These are phyloP conservation scores for Palythoa caribaeorum DNA, from an alignment of 92 coral and sea anemone species.

Conservation along the genomic window DNA sequence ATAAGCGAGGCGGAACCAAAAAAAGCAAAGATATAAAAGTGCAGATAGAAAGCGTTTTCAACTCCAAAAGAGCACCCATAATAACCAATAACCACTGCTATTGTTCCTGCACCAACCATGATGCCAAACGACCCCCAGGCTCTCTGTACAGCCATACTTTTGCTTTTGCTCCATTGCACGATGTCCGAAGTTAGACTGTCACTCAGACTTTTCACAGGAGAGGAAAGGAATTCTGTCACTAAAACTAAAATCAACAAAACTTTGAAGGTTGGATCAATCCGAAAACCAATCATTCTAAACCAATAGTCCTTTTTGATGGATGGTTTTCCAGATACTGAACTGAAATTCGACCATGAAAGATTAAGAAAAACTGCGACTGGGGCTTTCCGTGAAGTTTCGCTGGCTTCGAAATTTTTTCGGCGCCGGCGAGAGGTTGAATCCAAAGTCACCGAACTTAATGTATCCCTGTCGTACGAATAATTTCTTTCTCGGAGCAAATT, in stretches of 20 bases:
- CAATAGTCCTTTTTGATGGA: not conserved
- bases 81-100: slow-evolving; percentile 72
- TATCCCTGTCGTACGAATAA: slow-evolving; percentile 1
- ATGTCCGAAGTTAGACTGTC: slow-evolving; percentile 81
- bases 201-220: slow-evolving; percentile 76
- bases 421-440: not conserved
- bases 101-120: slow-evolving; percentile 75
- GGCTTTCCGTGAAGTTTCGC: not conserved
- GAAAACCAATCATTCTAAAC: slow-evolving; percentile 73
- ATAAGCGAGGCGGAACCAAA: slow-evolving; percentile 78
- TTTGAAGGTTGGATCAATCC: slow-evolving; percentile 74
- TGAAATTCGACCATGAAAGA: slow-evolving; percentile 2
- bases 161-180: slow-evolving; percentile 68
- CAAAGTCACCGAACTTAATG: not conserved
- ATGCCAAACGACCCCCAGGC: slow-evolving; percentile 79
- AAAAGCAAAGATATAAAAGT: slow-evolving; percentile 81
- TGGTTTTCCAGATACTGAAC: not conserved
- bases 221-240: slow-evolving; percentile 77
- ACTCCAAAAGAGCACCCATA: slow-evolving; percentile 82
- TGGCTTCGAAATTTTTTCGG: not conserved
- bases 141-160: slow-evolving; percentile 45
- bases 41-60: slow-evolving; percentile 82
- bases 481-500: not conserved
- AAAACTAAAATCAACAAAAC: slow-evolving; percentile 65
- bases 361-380: not conserved